Evolutionary conservation across 2,888 invertebrate genomes (phyloP).

Genomic region (Alcis repandata): DNA sequence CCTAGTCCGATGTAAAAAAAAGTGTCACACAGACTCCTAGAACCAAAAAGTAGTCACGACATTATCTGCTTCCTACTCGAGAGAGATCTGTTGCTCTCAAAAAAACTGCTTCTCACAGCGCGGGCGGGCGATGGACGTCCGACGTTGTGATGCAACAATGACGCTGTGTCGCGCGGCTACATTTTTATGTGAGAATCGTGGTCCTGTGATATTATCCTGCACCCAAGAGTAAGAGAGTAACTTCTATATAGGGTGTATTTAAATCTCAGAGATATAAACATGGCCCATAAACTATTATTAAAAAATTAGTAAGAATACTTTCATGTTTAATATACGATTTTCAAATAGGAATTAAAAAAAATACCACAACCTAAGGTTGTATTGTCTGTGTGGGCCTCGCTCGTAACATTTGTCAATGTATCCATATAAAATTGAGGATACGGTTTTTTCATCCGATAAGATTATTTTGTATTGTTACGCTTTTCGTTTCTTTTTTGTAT

Average conservation of each 20-base stretch:
- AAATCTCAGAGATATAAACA: neutral
- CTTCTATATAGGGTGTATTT: neutral
- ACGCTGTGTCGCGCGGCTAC: constrained; percentile 51
- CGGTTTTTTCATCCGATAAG: too few species aligned
- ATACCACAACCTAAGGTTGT: too few species aligned
- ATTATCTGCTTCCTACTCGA: constrained; percentile 14
- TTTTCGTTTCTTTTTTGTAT: too few species aligned
- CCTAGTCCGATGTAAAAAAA: too few species aligned
- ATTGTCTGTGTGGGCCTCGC: too few species aligned
- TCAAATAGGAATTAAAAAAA: too few species aligned
- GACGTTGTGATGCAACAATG: constrained; percentile 30
- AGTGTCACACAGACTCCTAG: neutral
- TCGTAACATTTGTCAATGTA: too few species aligned
- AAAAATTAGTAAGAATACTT: too few species aligned
- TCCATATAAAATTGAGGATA: too few species aligned
- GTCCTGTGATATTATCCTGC: constrained; percentile 54
- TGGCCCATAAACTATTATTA: too few species aligned
- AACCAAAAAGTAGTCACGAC: constrained; percentile 13
- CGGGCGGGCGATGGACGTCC: constrained; percentile 19
- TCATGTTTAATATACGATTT: too few species aligned
- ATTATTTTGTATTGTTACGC: too few species aligned
- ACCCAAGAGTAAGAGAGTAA: constrained; percentile 19
- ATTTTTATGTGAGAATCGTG: constrained; percentile 81
- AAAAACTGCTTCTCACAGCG: constrained; percentile 37
- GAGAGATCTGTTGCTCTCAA: constrained; percentile 20